These are phyloP conservation scores for Dolichallabes microphthalmus DNA, from an alignment of 2,113 vertebrate genomes.

Conservation along the genomic window DNA sequence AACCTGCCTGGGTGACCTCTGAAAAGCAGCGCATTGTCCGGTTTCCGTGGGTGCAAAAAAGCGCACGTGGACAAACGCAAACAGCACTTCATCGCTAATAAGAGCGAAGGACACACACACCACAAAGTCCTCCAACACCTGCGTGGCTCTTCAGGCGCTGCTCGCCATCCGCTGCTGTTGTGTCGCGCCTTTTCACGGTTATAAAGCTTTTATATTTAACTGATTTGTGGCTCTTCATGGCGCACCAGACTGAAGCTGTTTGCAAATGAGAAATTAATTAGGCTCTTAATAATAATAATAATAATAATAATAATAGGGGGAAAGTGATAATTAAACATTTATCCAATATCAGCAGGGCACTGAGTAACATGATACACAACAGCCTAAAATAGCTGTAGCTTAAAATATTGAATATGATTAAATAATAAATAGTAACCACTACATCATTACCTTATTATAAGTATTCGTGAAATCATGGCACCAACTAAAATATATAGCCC, in stretches of 20 bases:
- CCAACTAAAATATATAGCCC: background rate
- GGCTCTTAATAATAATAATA: background rate
- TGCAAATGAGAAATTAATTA: background rate
- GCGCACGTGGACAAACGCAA: constrained; percentile 30
- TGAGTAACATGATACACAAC: background rate
- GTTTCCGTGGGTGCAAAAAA: constrained; percentile 20
- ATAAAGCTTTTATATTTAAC: constrained; percentile 7
- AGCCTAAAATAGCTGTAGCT: background rate
- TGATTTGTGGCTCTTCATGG: background rate
- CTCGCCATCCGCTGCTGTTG: background rate
- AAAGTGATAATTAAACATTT: background rate
- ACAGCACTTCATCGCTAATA: constrained; percentile 16
- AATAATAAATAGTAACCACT: too few relatives aligned
- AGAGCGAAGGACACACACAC: constrained; percentile 7
- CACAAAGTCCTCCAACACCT: constrained; percentile 2
- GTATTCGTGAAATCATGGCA: background rate
- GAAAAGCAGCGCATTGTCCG: constrained; percentile 36
- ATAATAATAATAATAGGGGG: background rate
- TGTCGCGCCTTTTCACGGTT: background rate
- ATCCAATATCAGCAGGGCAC: background rate
- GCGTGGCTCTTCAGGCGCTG: constrained; percentile 1
- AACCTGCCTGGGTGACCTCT: constrained; percentile 39
- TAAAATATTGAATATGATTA: too few relatives aligned
- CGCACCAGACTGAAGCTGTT: background rate
- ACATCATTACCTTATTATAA: too few relatives aligned